These are phyloP conservation scores for Circaetus gallicus DNA, from an alignment of 2,113 vertebrate species.

Conservation along the genomic window DNA sequence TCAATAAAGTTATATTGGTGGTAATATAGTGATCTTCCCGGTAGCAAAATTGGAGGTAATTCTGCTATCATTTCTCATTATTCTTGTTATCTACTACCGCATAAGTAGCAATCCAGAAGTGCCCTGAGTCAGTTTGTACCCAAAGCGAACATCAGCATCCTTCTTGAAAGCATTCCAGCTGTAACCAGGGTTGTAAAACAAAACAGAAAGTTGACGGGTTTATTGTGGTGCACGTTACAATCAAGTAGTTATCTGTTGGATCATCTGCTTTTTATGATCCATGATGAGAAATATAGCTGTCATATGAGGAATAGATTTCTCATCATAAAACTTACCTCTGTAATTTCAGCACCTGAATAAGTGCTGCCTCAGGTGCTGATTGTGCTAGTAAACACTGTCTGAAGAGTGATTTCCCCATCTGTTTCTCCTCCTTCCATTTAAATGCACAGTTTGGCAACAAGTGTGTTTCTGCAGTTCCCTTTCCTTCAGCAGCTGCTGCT, in stretches of 20 bases:
- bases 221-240: conserved; percentile 61
- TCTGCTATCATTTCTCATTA: conserved; percentile 32
- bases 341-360: conserved; percentile 68
- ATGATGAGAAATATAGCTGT: conserved; percentile 61
- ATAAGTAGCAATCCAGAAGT: conserved; percentile 45
- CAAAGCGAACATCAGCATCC: conserved; percentile 31
- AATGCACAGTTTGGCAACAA: conserved; percentile 34
- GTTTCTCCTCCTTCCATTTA: conserved; percentile 13
- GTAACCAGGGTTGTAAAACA: conserved; percentile 58
- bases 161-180: conserved; percentile 74
- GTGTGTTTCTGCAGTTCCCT: not conserved
- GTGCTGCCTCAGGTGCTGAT: conserved; percentile 11
- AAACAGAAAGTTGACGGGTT: conserved; percentile 70
- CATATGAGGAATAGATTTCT: conserved; percentile 43
- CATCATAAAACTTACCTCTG: conserved; percentile 41
- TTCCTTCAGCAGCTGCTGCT: conserved; percentile 19
- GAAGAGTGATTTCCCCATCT: conserved; percentile 38
- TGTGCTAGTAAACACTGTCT: conserved; percentile 47
- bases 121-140: conserved; percentile 42
- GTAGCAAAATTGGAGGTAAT: conserved; percentile 21
- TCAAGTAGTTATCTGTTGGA: conserved; percentile 59
- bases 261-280: conserved; percentile 73
- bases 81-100: not conserved
- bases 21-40: not conserved
- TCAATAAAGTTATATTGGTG: not conserved